A percentile compares a stretch with the other conserved stretches of the same genome.
These are phyloP conservation scores for Axea sp. DNA, from an alignment of 2,888 invertebrate genomes.

Conservation along the genomic window DNA sequence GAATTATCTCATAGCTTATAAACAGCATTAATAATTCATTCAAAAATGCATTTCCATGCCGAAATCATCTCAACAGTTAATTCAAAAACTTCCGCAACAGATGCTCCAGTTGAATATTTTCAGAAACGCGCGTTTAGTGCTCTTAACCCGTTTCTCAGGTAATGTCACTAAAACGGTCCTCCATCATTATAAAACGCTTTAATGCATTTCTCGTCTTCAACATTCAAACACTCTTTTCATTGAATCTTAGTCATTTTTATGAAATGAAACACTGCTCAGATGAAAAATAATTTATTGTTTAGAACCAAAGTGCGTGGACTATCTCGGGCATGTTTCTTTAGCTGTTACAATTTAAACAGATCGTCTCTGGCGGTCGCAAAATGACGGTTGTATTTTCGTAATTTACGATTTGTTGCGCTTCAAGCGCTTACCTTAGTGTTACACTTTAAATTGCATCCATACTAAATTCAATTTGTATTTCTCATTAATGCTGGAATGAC, in stretches of 20 bases:
- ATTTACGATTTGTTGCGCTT: slow-evolving; percentile 67
- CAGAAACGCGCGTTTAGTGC: slow-evolving; percentile 59
- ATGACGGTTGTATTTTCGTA: slow-evolving; percentile 61
- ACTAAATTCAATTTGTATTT: slow-evolving; percentile 5
- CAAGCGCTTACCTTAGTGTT: slow-evolving; percentile 57
- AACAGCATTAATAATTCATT: no score
- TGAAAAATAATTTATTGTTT: slow-evolving; percentile 73
- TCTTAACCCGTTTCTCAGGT: slow-evolving; percentile 71
- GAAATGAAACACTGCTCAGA: slow-evolving; percentile 42
- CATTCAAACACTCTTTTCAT: slow-evolving; percentile 15
- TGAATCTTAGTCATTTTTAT: slow-evolving; percentile 37
- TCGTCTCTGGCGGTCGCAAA: slow-evolving; percentile 62
- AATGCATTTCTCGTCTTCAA: slow-evolving; percentile 16
- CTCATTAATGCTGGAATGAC: no score
- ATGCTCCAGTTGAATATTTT: slow-evolving; percentile 73
- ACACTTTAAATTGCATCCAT: slow-evolving; percentile 63
- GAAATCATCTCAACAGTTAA: slow-evolving; percentile 18
- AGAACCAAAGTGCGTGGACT: slow-evolving; percentile 66
- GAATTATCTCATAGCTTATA: no score
- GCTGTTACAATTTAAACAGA: slow-evolving; percentile 76
- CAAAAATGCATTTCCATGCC: slow-evolving; percentile 4
- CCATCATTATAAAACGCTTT: slow-evolving; percentile 56
- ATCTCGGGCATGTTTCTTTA: slow-evolving; percentile 67
- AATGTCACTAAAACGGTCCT: slow-evolving; percentile 70
- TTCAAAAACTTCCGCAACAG: slow-evolving; percentile 35